Base-by-base conservation (phyloP, 2,888 invertebrate genomes). In the Acleris holmiana region DNA sequence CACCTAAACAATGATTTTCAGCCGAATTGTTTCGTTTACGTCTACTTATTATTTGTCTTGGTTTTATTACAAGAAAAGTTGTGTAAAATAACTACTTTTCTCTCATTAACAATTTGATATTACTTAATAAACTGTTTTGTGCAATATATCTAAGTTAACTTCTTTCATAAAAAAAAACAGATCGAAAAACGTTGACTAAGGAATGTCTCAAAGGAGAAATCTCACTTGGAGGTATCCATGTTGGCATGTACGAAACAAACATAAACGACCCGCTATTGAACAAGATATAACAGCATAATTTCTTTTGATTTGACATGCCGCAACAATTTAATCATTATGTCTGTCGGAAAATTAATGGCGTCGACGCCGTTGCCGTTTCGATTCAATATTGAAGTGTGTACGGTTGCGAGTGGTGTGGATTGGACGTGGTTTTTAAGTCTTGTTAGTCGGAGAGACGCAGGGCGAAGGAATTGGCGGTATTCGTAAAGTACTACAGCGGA, bases 231-330 rank as follows among this genome's bases (percentile, higher is more conserved):
- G 77, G 79, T 80, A 84, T 82, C 84, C 78, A 82, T 73, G 75
- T 70, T 73, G 82, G 84, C 77, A 89, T 88, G 82, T 83, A 84
- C 74, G 78, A 80, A 74, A 83, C 82, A 83, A 83, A 83, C 80
- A 83, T 85, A 88, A 86, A 78, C 79, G 80, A 76, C 84, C 85
- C 77, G 82, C 88, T 85, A 88, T 91, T 89, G 88, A 91, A 90
- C 88, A 89, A 91, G 88, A 89, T 91, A 89, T 91, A 91, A 92
- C 91, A 90, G 90, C 88, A 92, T 92, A 89, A 91, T 92, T 91
- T 91, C 85, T 87, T 92, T 89, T 91, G 90, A 91, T 91, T 90
- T 89, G 88, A 91, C 89, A 92, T 89, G 86, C 92, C 92, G 90
- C 90, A 91, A 90, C 90, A 90, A 91, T 91, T 91, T 91, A 89